Evolutionary conservation across 2,797 vertebrate genomes (phyloP), one percentile per base, ranked within the genome.

Genomic region (Liparis tanakae): DNA sequence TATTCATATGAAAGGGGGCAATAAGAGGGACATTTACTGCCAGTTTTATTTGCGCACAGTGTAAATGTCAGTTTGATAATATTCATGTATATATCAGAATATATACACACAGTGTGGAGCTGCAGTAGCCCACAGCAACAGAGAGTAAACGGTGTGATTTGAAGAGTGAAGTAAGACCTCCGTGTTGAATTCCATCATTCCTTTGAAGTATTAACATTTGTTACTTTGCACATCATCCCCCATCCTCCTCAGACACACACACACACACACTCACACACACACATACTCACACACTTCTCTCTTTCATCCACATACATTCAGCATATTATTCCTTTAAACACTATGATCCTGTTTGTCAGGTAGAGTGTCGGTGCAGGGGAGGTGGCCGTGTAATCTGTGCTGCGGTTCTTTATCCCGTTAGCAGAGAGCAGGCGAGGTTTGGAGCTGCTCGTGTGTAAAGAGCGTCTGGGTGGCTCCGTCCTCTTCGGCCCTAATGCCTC

Each of bases 341-440:
- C 88, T 85, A 73, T 92, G 89, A 94, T 93, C 93, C 91, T 90
- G 90, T 94, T 94, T 94, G 90, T 92, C 92, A 93, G 92, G 91
- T 93, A 88, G 87, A 89, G 87, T 83, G 91, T 87, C 88, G 88
- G 91, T 89, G 88, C 89, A 78, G 78, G 88, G 91, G 89, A 90
- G 88, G 87, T 87, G 87, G 87, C 82, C 89, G 76, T 92, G 90
- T 94, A 91, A 93, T 93, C 91, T 93, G 86, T 85, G 90, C 91
- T 86, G 87, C 85, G 87, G 85, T 91, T 82, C 90, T 91, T 93
- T 90, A 91, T 93, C 90, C 89, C 82, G 91, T 94, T 92, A 92
- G 86, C 83, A 82, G 84, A 79, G 83, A 72, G 46, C 78, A 77
- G 86, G 82, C 88, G 37, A 83, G 84, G 87, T 89, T 89, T 84